Conservation (phyloP, 2,113 vertebrate species). For the Sphaerodactylus townsendi region DNA sequence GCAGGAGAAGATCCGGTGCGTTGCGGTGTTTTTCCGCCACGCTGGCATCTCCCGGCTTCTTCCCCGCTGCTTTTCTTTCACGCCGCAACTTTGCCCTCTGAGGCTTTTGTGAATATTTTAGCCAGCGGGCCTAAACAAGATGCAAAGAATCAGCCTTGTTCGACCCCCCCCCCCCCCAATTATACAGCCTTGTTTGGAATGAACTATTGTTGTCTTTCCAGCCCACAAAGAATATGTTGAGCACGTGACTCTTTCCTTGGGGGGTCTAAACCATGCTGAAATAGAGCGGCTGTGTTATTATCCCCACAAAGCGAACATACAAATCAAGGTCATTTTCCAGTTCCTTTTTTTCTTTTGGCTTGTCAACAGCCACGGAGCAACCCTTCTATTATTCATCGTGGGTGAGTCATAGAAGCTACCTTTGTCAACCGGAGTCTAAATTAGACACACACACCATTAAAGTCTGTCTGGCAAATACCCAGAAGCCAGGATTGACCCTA, state of each 20-base stretch:
- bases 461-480: not conserved
- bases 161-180: constrained; percentile 53
- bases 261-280: constrained; percentile 26
- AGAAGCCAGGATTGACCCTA: not conserved
- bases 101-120: constrained; percentile 59
- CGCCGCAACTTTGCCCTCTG: constrained; percentile 58
- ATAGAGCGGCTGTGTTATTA: constrained; percentile 35
- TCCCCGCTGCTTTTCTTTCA: constrained; percentile 66
- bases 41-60: constrained; percentile 64
- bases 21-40: constrained; percentile 56
- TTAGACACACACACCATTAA: not conserved
- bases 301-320: constrained; percentile 16
- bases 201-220: constrained; percentile 25
- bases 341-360: not conserved
- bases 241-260: not conserved
- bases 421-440: not conserved
- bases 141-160: constrained; percentile 58
- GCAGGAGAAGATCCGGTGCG: constrained; percentile 41
- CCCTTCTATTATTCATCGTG: not conserved
- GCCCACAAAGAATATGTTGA: not conserved
- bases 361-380: not conserved
- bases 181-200: not conserved
- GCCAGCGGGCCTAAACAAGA: constrained; percentile 69
- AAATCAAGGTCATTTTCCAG: not conserved
- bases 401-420: not conserved